Conservation (phyloP, 2,888 invertebrate genomes). For the Ernsta delagoae region DNA sequence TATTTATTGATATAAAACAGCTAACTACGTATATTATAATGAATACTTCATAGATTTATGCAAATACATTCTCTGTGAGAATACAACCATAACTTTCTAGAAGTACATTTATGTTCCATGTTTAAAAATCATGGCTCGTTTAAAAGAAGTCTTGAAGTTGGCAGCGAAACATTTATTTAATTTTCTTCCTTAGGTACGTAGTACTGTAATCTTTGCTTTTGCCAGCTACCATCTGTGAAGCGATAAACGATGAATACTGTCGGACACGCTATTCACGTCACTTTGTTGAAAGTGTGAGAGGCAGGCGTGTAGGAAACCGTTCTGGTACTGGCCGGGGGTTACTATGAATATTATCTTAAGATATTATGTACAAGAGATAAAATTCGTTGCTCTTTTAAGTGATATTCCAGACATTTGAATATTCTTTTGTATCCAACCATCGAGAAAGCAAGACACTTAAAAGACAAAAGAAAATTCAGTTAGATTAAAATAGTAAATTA, state of each 20-base stretch:
- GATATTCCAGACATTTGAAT: too few species aligned
- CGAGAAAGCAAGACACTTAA: too few species aligned
- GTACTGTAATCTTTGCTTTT: not conserved
- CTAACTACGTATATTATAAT: too few species aligned
- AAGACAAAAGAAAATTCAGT: too few species aligned
- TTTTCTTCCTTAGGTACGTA: not conserved
- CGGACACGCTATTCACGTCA: constrained; percentile 1
- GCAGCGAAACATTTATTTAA: not conserved
- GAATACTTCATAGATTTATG: too few species aligned
- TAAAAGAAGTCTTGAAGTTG: not conserved
- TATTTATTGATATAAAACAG: too few species aligned
- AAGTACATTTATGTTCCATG: not conserved
- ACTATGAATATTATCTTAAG: not conserved
- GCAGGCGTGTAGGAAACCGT: not conserved
- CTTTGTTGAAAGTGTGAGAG: not conserved
- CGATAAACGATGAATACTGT: not conserved
- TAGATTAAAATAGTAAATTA: too few species aligned
- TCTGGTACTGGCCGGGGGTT: not conserved
- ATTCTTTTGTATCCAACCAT: too few species aligned
- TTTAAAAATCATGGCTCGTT: not conserved
- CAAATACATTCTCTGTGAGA: too few species aligned
- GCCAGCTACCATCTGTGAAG: not conserved
- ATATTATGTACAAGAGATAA: too few species aligned
- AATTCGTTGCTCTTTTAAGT: too few species aligned
- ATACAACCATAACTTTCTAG: too few species aligned